These are phyloP conservation scores for Myripristis jacobus DNA, from an alignment of 2,797 vertebrate species.

Conservation along the genomic window DNA sequence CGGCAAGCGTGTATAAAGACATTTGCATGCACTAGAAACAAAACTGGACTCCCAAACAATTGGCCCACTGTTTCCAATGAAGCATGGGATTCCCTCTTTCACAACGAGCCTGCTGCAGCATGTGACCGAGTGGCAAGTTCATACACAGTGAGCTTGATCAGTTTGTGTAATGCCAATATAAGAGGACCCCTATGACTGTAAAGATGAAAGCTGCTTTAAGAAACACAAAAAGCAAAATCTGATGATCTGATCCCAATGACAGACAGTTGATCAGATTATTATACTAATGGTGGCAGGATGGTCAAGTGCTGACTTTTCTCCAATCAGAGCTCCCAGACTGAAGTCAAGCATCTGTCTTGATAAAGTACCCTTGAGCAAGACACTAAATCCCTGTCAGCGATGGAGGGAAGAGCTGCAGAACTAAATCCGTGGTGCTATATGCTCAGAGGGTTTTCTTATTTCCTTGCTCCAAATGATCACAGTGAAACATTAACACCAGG, in stretches of 20 bases:
- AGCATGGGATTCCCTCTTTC: slow-evolving; percentile 53
- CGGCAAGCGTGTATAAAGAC: slow-evolving; percentile 56
- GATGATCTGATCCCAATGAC: too few relatives aligned
- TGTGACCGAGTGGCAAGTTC: slow-evolving; percentile 58
- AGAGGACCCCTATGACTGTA: slow-evolving; percentile 8
- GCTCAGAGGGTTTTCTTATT: not conserved
- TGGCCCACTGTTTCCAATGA: slow-evolving; percentile 71
- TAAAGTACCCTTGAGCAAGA: too few relatives aligned
- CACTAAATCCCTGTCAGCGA: too few relatives aligned
- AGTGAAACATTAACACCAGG: not conserved
- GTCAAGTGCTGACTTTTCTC: not conserved
- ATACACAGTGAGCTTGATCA: slow-evolving; percentile 33
- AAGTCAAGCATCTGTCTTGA: too few relatives aligned
- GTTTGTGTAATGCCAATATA: slow-evolving; percentile 38
- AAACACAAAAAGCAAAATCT: not conserved
- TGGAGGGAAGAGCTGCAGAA: too few relatives aligned
- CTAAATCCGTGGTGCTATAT: too few relatives aligned
- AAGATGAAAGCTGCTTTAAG: not conserved
- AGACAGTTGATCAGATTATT: not conserved
- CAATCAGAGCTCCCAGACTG: not conserved
- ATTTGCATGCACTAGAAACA: slow-evolving; percentile 35
- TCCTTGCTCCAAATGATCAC: not conserved
- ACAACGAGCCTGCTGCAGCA: slow-evolving; percentile 54
- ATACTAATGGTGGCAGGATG: not conserved
- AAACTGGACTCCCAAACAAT: slow-evolving; percentile 68